Base-by-base conservation (phyloP, 2,888 invertebrate species). In the Saturnia pavonia region DNA sequence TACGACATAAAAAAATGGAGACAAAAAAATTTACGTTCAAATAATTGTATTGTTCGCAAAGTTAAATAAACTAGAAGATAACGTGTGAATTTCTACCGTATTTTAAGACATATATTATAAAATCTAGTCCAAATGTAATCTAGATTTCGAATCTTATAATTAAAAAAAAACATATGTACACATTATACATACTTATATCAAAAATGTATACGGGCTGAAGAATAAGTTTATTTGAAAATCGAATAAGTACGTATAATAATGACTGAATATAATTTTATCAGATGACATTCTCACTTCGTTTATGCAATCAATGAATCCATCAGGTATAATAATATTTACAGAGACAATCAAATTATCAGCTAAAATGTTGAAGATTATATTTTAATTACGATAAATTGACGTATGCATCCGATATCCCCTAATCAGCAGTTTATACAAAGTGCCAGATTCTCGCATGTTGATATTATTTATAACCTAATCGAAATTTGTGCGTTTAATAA, bases 21-120 rank as follows among this genome's bases (percentile, higher is more conserved):
- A n/a, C n/a, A n/a, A n/a, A n/a, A n/a, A n/a, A n/a, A n/a, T n/a
- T 45, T 45, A 45, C 45, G 2, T 45, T 45, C n/a, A 51, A 51
- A 1, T 51, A 19, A 57, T 22, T 12, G 12, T 57, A 4, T 57
- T 25, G 25, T 25, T 57, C 25, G 6, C 1, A 25, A 25, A 57
- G 57, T 27, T 57, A 27, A 60, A 54, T 9, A 22, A 54, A 54
- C 11, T 12, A 54, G 0, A 3, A 1, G 54, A 22, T 54, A 9
- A 54, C 22, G 22, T 54, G 22, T 22, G 4, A 9, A 1, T 22
- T 54, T 27, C 25, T 60, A 57, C 25, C 11, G 12, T 57, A 54
- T n/a, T 54, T 54, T 57, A 60, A 27, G 57, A 60, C 57, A 60
- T 60, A 60, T 60, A 25, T 60, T 60, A 60, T 27, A 60, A 60